phyloP scores from a whole-genome alignment of 2,113 vertebrate species.

The Trochalopteron elliotii region DNA sequence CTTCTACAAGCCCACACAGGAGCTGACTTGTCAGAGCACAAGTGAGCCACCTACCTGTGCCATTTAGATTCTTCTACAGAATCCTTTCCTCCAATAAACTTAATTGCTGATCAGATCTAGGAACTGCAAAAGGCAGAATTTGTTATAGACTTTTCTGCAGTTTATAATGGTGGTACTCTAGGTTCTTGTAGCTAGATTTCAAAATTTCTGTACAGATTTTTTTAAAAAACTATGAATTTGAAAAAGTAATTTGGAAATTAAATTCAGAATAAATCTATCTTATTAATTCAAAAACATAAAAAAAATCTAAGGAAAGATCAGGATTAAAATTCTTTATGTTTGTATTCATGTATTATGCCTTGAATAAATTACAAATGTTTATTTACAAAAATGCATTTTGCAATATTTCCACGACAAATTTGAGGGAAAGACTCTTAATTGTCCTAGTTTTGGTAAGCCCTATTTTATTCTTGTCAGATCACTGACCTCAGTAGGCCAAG shows the following conservation, averaged over 20 bases:
- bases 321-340: background rate
- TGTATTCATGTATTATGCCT: background rate
- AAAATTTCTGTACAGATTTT: background rate
- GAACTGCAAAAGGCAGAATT: background rate
- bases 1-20: background rate
- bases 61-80: background rate
- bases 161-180: background rate
- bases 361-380: background rate
- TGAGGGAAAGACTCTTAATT: background rate
- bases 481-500: background rate
- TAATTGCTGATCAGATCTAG: background rate
- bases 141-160: background rate
- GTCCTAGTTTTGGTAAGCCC: background rate
- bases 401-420: background rate
- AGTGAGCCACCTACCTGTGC: background rate
- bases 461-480: background rate
- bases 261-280: background rate
- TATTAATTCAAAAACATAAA: background rate
- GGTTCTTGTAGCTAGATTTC: background rate
- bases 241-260: background rate
- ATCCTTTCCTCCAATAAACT: background rate
- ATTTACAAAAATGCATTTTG: background rate
- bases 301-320: background rate
- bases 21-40: background rate
- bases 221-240: background rate